Evolutionary conservation across 2,797 vertebrate species (phyloP).

Genomic region (Synanceia verrucosa): DNA sequence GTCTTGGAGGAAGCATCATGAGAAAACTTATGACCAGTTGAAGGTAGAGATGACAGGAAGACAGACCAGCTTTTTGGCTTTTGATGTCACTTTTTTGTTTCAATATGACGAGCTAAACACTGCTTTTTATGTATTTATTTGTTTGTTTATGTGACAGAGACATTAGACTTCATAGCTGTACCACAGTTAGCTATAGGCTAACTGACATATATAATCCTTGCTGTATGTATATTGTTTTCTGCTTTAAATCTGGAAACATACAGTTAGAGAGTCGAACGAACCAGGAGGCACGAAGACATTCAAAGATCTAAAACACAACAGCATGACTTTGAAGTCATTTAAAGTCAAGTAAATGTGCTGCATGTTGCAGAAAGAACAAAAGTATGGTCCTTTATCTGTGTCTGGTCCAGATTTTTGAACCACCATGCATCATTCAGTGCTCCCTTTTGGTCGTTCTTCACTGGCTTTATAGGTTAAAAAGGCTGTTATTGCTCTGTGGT

Average conservation of each 20-base stretch:
- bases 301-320: not conserved
- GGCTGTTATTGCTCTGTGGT: conserved; percentile 52
- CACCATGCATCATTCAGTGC: conserved; percentile 45
- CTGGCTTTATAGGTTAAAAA: conserved; percentile 57
- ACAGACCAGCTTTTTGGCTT: too few species aligned
- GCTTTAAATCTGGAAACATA: not conserved
- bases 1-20: not conserved
- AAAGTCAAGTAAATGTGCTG: not conserved
- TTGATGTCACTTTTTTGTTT: too few species aligned
- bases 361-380: too few species aligned
- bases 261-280: too few species aligned
- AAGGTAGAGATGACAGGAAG: not conserved
- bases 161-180: not conserved
- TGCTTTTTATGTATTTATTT: not conserved
- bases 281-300: not conserved
- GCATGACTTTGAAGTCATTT: not conserved
- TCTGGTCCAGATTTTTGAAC: conserved; percentile 34
- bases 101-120: too few species aligned
- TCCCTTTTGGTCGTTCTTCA: conserved; percentile 35
- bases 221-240: too few species aligned
- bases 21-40: not conserved
- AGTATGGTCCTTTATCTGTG: too few species aligned
- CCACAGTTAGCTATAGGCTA: not conserved
- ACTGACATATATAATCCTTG: not conserved
- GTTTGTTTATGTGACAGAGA: not conserved